phyloP scores from a whole-genome alignment of 2,888 invertebrate species.

The Clivina fossor region DNA sequence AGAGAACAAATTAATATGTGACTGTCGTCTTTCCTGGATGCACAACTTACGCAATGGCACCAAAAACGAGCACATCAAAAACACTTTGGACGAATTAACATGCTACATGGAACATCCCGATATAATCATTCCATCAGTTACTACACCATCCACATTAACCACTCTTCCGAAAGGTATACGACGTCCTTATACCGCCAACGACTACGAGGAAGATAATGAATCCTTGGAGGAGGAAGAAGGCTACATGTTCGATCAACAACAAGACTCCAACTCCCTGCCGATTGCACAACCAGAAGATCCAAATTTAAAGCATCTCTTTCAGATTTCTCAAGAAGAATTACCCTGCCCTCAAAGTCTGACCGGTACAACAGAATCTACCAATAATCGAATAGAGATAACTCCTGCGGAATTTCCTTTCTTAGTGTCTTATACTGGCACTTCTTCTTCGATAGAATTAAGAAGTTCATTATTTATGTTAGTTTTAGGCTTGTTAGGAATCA shows the following conservation, averaged over 20 bases:
- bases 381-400: conserved; percentile 44
- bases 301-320: conserved; percentile 44
- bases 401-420: conserved; percentile 39
- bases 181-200: conserved; percentile 24
- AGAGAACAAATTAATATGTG: conserved; percentile 83
- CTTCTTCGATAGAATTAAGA: conserved; percentile 4
- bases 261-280: conserved; percentile 39
- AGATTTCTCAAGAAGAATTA: conserved; percentile 47
- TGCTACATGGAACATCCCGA: conserved; percentile 63
- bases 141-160: conserved; percentile 33
- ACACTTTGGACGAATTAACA: conserved; percentile 69
- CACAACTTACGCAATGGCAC: conserved; percentile 74
- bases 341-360: conserved; percentile 51
- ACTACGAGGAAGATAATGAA: conserved; percentile 38
- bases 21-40: conserved; percentile 82
- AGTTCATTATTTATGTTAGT: background rate
- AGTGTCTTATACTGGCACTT: conserved; percentile 16
- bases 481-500: background rate
- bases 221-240: conserved; percentile 39
- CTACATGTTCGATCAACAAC: conserved; percentile 43
- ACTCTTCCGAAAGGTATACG: conserved; percentile 18
- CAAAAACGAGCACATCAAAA: conserved; percentile 67
- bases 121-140: conserved; percentile 26
- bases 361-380: conserved; percentile 46
- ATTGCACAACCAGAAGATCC: conserved; percentile 42